Evolutionary conservation across 1,140 invertebrate species (phyloP).

Genomic region (Achatina immaculata): DNA sequence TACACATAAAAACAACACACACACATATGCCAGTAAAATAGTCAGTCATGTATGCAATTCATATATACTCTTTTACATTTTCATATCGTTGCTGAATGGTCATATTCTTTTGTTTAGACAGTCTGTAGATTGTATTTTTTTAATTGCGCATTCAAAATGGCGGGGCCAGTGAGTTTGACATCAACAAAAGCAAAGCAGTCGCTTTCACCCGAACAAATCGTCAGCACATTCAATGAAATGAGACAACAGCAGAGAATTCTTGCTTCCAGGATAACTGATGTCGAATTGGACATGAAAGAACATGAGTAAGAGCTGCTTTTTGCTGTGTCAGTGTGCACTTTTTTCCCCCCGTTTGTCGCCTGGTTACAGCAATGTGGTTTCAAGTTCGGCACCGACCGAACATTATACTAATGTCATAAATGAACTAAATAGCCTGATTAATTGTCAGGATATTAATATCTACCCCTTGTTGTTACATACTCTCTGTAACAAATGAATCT

Average conservation of each 20-base stretch:
- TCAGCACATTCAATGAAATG: slow-evolving; percentile 74
- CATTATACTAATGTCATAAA: too few relatives aligned
- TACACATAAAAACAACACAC: too few relatives aligned
- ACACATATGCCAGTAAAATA: too few relatives aligned
- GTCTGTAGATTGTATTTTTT: neutral
- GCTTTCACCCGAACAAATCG: slow-evolving; percentile 80
- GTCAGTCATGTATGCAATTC: too few relatives aligned
- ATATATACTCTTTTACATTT: too few relatives aligned
- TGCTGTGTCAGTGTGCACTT: neutral
- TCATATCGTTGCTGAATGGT: too few relatives aligned
- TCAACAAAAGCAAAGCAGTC: slow-evolving; percentile 45
- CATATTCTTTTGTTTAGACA: too few relatives aligned
- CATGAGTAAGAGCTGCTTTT: slow-evolving; percentile 89
- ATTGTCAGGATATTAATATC: too few relatives aligned
- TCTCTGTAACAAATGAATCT: too few relatives aligned
- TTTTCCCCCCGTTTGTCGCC: neutral
- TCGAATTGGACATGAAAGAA: slow-evolving; percentile 93
- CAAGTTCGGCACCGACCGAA: neutral
- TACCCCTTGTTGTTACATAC: too few relatives aligned
- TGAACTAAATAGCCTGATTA: too few relatives aligned
- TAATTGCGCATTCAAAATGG: slow-evolving; percentile 2
- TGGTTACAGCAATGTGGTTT: neutral
- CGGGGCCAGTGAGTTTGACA: slow-evolving; percentile 11
- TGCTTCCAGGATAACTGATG: slow-evolving; percentile 88
- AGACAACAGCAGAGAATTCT: slow-evolving; percentile 85